Conservation (phyloP, 2,113 vertebrate species). For the Psophia crepitans region DNA sequence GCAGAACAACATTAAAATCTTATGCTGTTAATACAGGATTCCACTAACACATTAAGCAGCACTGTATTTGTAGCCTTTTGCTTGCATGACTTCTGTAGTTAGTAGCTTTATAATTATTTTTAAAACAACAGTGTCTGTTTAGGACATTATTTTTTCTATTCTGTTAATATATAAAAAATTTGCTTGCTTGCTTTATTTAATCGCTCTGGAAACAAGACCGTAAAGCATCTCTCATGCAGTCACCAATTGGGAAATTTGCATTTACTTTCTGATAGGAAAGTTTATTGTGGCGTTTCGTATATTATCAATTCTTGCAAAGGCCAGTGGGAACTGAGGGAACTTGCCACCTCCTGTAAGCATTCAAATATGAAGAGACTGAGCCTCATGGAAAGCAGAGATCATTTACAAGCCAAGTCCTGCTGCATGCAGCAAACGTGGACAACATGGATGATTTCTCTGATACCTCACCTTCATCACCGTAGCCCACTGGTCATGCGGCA, state of each 20-base stretch:
- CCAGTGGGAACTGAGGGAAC: neutral
- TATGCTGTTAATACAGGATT: neutral
- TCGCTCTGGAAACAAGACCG: neutral
- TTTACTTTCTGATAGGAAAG: neutral
- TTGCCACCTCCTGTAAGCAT: neutral
- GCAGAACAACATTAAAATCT: neutral
- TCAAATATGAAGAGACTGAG: neutral
- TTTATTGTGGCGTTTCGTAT: neutral
- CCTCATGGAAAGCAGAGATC: neutral
- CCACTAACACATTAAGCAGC: neutral
- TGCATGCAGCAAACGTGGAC: fast-evolving
- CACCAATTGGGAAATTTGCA: neutral
- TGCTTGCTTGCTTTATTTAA: too few species aligned
- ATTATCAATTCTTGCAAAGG: neutral
- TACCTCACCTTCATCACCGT: neutral
- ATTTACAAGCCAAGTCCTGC: neutral
- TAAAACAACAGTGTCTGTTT: neutral
- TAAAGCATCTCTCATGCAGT: neutral
- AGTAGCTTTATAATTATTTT: neutral
- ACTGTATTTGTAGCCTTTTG: neutral
- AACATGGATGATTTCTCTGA: neutral
- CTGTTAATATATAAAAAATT: neutral
- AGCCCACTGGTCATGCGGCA: fast-evolving
- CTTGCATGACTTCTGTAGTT: neutral
- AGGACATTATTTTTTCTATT: neutral